Base-by-base conservation (phyloP, 2,113 vertebrate genomes). In the Peromyscus polionotus region DNA sequence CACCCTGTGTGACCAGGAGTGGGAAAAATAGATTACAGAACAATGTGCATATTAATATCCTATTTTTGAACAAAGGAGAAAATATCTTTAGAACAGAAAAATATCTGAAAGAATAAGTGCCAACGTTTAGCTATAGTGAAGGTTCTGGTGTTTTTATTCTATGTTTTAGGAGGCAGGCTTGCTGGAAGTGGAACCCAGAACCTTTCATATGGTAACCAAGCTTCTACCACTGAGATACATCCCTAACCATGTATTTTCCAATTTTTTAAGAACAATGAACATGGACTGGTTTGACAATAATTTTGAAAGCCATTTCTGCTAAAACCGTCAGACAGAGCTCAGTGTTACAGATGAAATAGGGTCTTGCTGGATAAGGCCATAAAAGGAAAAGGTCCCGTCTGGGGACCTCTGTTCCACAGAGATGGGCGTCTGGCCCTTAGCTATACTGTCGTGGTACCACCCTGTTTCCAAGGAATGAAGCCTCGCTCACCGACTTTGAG, bases 401-500 rank as follows among this genome's bases (percentile, higher is more conserved):
- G 22, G 65, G 79, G 33, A 48, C 76, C 54, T 91, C 9, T 6
- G 67, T 11, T 87, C 54, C n/a, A 13, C 26, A 26, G 48, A 81
- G 80, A 92, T 68, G 77, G 70, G 75, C 93, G 77, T 24, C 73
- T 57, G 67, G 24, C 26, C 77, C 93, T 94, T 51, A 57, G 73
- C 96, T 91, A 70, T 75, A 79, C 12, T 73, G 14, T 87, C 72
- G 79, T 22, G 28, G 33, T 87, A 57, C 75, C 89, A 91, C 81
- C 79, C 61, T 57, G 0, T 94, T 95, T 94, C 91, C 22, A 88
- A 65, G 87, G 94, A 93, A 59, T 70, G n/a, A 79, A 87, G 51
- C 13, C 48, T 59, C 33, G 4, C 19, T 86, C 48, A 36, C 36
- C 24, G 20, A 42, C 20, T 67, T n/a, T 54, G 54, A 87, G 33